Evolutionary conservation across 2,113 vertebrate genomes (phyloP).

Genomic region (Castor canadensis): DNA sequence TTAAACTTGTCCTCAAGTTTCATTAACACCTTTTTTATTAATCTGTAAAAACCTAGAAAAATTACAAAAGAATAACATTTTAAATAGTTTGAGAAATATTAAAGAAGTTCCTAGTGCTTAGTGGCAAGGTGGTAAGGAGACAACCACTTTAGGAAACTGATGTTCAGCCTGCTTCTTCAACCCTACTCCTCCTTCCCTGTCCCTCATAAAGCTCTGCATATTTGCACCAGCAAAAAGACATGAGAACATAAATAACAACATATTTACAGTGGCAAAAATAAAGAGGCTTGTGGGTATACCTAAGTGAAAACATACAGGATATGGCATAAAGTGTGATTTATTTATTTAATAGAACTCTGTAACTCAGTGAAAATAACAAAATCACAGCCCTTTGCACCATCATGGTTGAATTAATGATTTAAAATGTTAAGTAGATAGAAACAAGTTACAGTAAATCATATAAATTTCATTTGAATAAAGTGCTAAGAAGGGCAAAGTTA

Average conservation of each 20-base stretch:
- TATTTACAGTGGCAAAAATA: neutral
- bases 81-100: neutral
- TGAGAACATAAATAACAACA: neutral
- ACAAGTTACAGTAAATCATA: neutral
- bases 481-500: neutral
- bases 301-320: neutral
- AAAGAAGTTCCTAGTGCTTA: neutral
- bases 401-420: neutral
- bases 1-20: neutral
- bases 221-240: neutral
- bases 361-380: neutral
- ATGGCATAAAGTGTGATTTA: neutral
- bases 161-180: neutral
- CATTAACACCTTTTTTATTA: neutral
- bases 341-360: neutral
- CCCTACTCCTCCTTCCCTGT: neutral
- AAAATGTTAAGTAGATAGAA: conserved; percentile 18
- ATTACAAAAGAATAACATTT: neutral
- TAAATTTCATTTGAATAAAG: neutral
- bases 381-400: neutral
- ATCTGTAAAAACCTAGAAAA: neutral
- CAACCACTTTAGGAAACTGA: too few species aligned
- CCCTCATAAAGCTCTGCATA: neutral
- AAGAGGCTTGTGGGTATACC: neutral
- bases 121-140: too few species aligned